Conservation (phyloP, 2,888 invertebrate species). For the Colletes collaris region DNA sequence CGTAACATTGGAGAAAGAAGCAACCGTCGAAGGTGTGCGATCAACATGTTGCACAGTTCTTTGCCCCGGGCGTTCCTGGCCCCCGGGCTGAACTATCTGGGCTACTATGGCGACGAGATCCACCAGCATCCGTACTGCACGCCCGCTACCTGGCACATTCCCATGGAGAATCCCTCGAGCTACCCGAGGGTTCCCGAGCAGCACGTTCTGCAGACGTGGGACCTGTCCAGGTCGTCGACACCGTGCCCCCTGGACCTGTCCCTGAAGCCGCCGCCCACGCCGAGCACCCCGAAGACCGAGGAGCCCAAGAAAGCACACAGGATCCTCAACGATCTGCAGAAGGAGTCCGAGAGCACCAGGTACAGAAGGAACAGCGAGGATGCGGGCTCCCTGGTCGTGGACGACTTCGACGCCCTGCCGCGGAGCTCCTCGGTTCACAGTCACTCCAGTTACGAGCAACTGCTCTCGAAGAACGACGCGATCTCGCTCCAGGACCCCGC, state of each 20-base stretch:
- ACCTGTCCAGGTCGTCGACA: conserved; percentile 72
- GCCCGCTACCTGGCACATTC: conserved; percentile 69
- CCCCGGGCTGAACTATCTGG: conserved; percentile 75
- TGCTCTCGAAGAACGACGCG: conserved; percentile 46
- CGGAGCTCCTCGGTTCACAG: conserved; percentile 79
- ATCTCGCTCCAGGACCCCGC: conserved; percentile 35
- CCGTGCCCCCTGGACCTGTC: conserved; percentile 89
- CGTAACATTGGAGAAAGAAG: not conserved
- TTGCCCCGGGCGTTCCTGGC: conserved; percentile 78
- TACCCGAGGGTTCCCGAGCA: conserved; percentile 56
- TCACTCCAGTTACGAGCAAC: conserved; percentile 61
- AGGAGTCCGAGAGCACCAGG: conserved; percentile 36
- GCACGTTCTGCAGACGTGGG: conserved; percentile 58
- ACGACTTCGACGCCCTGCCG: conserved; percentile 60
- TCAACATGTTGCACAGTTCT: conserved; percentile 79
- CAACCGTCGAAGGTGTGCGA: not conserved
- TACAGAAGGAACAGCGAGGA: conserved; percentile 51
- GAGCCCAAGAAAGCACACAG: conserved; percentile 74
- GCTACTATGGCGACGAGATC: conserved; percentile 76
- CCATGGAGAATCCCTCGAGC: conserved; percentile 64
- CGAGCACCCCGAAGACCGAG: conserved; percentile 57
- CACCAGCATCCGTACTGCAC: conserved; percentile 70
- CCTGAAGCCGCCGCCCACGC: conserved; percentile 84
- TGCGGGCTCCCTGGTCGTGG: conserved; percentile 53
- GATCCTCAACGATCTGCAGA: conserved; percentile 59